Percentiles rank a stretch among this genome's conserved stretches.
These are phyloP conservation scores for Ceryle rudis DNA, from an alignment of 2,797 vertebrate species.

Conservation along the genomic window DNA sequence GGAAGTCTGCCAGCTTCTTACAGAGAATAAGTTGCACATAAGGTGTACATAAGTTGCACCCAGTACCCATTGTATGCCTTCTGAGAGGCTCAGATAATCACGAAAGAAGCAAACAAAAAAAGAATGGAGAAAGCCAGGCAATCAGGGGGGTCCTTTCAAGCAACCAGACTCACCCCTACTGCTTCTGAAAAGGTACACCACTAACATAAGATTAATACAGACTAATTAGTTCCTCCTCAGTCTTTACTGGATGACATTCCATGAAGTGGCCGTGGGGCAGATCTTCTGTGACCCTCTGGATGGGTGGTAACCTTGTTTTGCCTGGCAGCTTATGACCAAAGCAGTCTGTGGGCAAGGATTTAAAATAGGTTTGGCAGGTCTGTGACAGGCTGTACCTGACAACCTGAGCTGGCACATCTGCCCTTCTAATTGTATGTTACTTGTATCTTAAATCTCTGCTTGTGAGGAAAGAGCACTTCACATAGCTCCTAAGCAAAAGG, in stretches of 20 bases:
- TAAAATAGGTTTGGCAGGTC: not conserved
- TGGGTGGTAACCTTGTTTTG: not conserved
- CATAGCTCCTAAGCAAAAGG: not conserved
- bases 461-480: not conserved
- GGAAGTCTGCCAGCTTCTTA: not conserved
- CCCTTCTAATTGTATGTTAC: not conserved
- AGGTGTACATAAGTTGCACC: not conserved
- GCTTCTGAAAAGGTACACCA: conserved; percentile 22
- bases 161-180: not conserved
- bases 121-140: not conserved
- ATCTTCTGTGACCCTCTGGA: not conserved
- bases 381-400: not conserved
- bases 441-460: not conserved
- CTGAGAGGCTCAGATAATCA: not conserved
- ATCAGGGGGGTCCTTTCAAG: not conserved
- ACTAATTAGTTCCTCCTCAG: not conserved
- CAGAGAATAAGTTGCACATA: not conserved
- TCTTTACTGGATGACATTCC: not conserved
- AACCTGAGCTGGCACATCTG: not conserved
- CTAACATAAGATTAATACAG: not conserved
- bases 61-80: not conserved
- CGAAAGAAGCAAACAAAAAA: not conserved
- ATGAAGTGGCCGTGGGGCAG: not conserved
- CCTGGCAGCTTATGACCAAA: not conserved
- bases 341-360: not conserved